phyloP scores from a whole-genome alignment of 2,888 invertebrate genomes.

The Drosophila pseudotalamancana region DNA sequence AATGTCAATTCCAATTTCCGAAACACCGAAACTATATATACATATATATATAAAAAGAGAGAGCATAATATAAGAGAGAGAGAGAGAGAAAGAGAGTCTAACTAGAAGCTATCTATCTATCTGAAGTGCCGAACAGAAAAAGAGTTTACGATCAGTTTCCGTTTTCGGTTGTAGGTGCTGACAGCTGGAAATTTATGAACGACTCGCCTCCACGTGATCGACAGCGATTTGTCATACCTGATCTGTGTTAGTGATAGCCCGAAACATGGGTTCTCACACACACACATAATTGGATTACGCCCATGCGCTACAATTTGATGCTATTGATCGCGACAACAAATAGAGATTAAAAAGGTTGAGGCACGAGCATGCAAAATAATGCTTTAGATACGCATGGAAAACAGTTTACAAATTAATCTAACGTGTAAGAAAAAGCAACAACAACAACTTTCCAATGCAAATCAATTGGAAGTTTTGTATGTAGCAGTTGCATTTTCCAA shows the following conservation, averaged over 20 bases:
- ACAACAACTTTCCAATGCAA: too few species aligned
- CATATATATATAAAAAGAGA: not conserved
- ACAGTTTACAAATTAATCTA: too few species aligned
- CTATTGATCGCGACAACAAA: not conserved
- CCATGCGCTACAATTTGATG: slow-evolving; percentile 7
- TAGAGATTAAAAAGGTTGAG: not conserved
- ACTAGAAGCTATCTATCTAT: slow-evolving; percentile 38
- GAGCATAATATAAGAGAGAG: too few species aligned
- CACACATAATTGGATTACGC: slow-evolving; percentile 8
- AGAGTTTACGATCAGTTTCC: slow-evolving; percentile 11
- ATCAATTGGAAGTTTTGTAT: too few species aligned
- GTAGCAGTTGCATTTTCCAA: too few species aligned
- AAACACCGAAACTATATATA: slow-evolving; percentile 8
- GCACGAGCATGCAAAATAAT: not conserved
- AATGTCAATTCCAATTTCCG: slow-evolving; percentile 65
- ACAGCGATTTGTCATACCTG: slow-evolving; percentile 15
- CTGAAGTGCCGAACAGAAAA: slow-evolving; percentile 52
- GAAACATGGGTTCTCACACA: not conserved
- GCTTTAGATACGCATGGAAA: not conserved
- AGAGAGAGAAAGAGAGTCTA: not conserved
- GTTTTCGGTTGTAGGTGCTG: slow-evolving; percentile 10
- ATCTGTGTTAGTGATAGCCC: not conserved
- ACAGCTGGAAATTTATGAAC: slow-evolving; percentile 8
- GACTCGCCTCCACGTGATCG: not conserved
- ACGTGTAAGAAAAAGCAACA: too few species aligned